Evolutionary conservation across 1,140 invertebrate genomes (phyloP), one percentile per base, ranked within the genome.

Genomic region (Eupeodes corollae): DNA sequence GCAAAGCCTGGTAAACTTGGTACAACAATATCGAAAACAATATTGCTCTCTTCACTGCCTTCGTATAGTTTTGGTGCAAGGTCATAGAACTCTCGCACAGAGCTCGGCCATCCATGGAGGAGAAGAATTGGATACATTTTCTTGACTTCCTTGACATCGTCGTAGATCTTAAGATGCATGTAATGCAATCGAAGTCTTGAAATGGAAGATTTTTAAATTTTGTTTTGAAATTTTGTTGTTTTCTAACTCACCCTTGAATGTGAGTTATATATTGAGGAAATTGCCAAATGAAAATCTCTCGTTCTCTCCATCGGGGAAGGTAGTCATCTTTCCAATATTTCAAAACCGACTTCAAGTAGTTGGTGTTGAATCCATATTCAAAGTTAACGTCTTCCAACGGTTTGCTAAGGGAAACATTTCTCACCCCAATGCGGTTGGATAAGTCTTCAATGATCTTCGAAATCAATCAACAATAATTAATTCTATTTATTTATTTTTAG

Each of bases 81-180:
- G 55, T 88, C 82, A 51, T 86, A 84, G 62, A 92, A 93, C 64
- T 94, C 88, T 12, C 84, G 71, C 12, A 93, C 73, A 1, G 86
- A 89, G 32, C 91, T 88, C 10, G 91, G 91, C 91, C 91, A 96
- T 11, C 91, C 91, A 58, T 95, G 90, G 0, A 88, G 55, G 2
- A 95, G 18, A 1, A 94, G 52, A 16, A 91, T 48, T 0, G 86
- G 86, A 43, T 65, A 63, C 45, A 67, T 59, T 18, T 60, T 16
- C 52, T 63, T 67, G 31, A 53, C 61, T 43, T 56, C 56, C 44
- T 58, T 65, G 46, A 63, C 58, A 8, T 61, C 54, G 13, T 63
- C 58, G 9, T 84, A 60, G 5, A 86, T 73, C 73, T 68, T 77
- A 2, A 76, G 72, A 52, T 79, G 79, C 21, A 86, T 70, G 53